Evolutionary conservation across 2,797 vertebrate species (phyloP).

Genomic region (Pangasius mekongensis): DNA sequence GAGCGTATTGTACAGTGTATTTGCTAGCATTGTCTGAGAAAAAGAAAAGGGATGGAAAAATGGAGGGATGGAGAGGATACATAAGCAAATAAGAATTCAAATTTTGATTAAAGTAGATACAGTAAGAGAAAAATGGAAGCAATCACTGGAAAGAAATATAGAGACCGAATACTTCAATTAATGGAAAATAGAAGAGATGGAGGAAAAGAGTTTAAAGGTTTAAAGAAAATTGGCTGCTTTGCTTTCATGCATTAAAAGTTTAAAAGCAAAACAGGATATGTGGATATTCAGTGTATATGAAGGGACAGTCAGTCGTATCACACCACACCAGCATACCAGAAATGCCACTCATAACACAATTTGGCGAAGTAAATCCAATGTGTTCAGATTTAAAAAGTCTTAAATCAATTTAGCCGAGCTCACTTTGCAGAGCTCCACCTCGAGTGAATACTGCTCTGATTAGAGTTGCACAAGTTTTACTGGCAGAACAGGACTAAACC

Average conservation of each 20-base stretch:
- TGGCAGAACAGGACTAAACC: slow-evolving; percentile 1
- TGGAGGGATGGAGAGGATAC: neutral
- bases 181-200: neutral
- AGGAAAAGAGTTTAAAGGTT: neutral
- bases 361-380: slow-evolving; percentile 26
- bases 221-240: neutral
- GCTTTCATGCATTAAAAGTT: neutral
- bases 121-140: neutral
- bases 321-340: slow-evolving; percentile 17
- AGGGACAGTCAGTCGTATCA: neutral
- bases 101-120: neutral
- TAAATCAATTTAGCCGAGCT: slow-evolving; percentile 11
- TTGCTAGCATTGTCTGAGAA: slow-evolving; percentile 85
- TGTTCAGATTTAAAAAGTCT: slow-evolving; percentile 17
- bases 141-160: neutral
- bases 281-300: neutral
- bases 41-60: neutral
- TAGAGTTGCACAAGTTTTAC: slow-evolving; percentile 3
- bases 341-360: slow-evolving; percentile 22
- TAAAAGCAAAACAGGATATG: neutral
- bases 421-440: neutral
- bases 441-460: neutral
- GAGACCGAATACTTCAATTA: neutral
- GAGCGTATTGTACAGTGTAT: slow-evolving; percentile 84
- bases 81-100: neutral